Percentiles rank a stretch among this genome's conserved stretches.
phyloP scores from a whole-genome alignment of 2,797 vertebrate genomes.

The Crenichthys baileyi region DNA sequence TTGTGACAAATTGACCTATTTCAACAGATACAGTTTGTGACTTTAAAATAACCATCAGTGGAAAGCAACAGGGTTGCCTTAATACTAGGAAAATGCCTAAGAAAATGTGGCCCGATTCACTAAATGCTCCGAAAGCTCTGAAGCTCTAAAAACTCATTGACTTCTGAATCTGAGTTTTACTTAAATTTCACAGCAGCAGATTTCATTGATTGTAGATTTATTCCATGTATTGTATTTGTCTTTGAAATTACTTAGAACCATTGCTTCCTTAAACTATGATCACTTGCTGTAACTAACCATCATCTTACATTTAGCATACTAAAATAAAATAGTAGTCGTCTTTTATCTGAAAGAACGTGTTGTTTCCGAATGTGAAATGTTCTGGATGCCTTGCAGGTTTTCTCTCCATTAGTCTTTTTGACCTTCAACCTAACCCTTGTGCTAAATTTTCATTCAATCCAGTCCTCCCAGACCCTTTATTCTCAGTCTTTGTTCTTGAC shows the following conservation, averaged over 20 bases:
- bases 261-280: background rate
- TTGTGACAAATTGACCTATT: background rate
- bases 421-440: background rate
- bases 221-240: background rate
- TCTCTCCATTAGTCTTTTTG: background rate
- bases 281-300: background rate
- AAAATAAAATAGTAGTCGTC: background rate
- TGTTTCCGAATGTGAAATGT: background rate
- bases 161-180: background rate
- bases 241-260: background rate
- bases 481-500: conserved; percentile 23
- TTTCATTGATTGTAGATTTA: background rate
- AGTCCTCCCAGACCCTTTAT: background rate
- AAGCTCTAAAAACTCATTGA: background rate
- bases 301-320: background rate
- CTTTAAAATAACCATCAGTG: background rate
- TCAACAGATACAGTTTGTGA: background rate
- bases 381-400: conserved; percentile 12
- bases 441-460: conserved; percentile 12
- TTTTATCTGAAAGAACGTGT: background rate
- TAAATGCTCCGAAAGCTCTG: no score
- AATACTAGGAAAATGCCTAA: background rate
- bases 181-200: background rate
- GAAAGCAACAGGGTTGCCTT: background rate
- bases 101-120: background rate